These are phyloP conservation scores for Muscicapa comitata DNA, from an alignment of 2,797 vertebrate genomes.

Conservation along the genomic window DNA sequence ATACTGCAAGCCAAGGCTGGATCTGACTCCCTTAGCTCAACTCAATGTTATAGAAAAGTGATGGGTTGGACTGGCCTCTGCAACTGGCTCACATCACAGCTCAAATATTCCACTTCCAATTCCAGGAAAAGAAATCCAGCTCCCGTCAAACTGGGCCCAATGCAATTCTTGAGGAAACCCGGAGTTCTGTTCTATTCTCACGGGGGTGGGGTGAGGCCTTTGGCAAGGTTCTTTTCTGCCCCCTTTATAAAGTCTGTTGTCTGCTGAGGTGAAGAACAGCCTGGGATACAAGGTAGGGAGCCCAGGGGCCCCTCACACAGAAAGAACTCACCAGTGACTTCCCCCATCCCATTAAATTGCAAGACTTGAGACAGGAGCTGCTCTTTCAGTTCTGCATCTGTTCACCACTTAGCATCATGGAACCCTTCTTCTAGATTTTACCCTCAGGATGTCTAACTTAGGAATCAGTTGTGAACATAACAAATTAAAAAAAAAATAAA, in stretches of 20 bases:
- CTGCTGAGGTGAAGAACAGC: rapidly evolving
- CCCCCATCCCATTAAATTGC: no score
- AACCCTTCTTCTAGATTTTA: neutral
- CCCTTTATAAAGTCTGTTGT: neutral
- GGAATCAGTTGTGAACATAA: neutral
- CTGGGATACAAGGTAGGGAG: neutral
- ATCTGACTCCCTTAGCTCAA: neutral
- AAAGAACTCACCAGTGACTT: neutral
- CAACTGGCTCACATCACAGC: neutral
- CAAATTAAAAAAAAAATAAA: neutral
- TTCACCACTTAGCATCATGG: neutral
- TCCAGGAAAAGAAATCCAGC: neutral
- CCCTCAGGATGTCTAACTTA: neutral
- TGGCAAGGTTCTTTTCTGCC: no score
- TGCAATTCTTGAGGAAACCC: neutral
- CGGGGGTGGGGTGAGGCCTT: neutral
- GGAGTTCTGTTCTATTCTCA: neutral
- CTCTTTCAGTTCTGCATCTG: neutral
- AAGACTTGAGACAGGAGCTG: neutral
- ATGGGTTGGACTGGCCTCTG: neutral
- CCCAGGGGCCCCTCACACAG: no score
- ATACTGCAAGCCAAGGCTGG: neutral
- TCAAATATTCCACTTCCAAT: neutral
- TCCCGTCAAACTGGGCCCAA: neutral
- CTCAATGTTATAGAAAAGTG: rapidly evolving